These are phyloP conservation scores for Melanotaenia maccullochi DNA, from an alignment of 2,797 vertebrate species.

Conservation along the genomic window DNA sequence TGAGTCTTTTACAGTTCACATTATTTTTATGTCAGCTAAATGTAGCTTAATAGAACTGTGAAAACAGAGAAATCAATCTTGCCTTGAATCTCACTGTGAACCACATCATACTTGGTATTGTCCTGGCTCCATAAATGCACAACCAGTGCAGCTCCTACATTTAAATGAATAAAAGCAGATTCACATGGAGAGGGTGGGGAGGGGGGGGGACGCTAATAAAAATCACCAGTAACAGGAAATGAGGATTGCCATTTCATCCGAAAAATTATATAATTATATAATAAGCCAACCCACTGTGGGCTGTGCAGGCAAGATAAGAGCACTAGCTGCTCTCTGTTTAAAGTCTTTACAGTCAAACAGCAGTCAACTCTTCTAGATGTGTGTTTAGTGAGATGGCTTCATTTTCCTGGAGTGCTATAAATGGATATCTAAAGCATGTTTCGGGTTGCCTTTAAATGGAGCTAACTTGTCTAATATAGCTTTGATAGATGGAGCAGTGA, in stretches of 20 bases:
- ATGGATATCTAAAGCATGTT: slow-evolving; percentile 44
- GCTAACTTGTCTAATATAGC: slow-evolving; percentile 39
- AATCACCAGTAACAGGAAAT: slow-evolving; percentile 78
- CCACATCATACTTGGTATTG: slow-evolving; percentile 50
- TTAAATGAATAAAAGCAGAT: slow-evolving; percentile 56
- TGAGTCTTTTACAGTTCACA: background rate
- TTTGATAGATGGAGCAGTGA: slow-evolving; percentile 46
- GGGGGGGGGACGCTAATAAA: slow-evolving; percentile 65
- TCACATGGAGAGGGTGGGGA: slow-evolving; percentile 41
- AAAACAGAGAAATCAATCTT: slow-evolving; percentile 43
- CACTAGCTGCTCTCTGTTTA: slow-evolving; percentile 62
- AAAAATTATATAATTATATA: slow-evolving; percentile 78
- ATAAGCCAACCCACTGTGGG: slow-evolving; percentile 74
- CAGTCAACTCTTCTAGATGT: slow-evolving; percentile 65
- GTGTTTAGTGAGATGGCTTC: slow-evolving; percentile 67
- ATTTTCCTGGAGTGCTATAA: slow-evolving; percentile 53
- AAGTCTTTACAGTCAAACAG: slow-evolving; percentile 68
- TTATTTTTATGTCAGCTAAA: background rate
- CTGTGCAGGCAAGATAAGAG: slow-evolving; percentile 79
- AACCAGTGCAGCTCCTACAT: slow-evolving; percentile 56
- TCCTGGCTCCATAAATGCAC: slow-evolving; percentile 70
- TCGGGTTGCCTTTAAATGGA: slow-evolving; percentile 44
- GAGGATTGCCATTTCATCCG: slow-evolving; percentile 80
- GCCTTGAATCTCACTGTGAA: slow-evolving; percentile 51
- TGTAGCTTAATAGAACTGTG: background rate